These are phyloP conservation scores for Zaprionus ghesquierei DNA, from an alignment of 1,140 invertebrate species.

Conservation along the genomic window DNA sequence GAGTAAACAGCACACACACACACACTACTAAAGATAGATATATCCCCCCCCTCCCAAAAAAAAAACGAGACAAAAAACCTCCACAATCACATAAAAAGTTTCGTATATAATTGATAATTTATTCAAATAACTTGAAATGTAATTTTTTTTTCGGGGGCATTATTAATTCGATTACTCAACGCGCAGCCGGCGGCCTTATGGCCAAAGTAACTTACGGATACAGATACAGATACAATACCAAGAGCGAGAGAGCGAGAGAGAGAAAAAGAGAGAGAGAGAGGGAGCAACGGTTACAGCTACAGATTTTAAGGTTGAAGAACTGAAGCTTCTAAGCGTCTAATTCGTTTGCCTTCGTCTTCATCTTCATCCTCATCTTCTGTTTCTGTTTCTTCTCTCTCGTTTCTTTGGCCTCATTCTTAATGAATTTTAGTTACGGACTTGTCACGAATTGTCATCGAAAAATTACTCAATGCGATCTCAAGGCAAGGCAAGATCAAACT, in stretches of 20 bases:
- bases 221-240: slow-evolving; percentile 9
- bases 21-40: neutral
- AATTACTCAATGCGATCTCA: slow-evolving; percentile 22
- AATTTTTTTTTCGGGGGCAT: slow-evolving; percentile 67
- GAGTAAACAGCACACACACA: slow-evolving; percentile 12
- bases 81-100: neutral
- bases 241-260: neutral
- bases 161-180: slow-evolving; percentile 76
- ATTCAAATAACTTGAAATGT: slow-evolving; percentile 67
- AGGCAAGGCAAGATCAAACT: slow-evolving; percentile 22
- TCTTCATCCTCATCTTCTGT: neutral
- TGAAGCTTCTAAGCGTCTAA: neutral
- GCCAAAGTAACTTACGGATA: slow-evolving; percentile 40
- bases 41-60: no score
- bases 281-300: neutral
- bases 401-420: slow-evolving; percentile 30
- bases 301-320: neutral
- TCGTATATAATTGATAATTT: slow-evolving; percentile 68
- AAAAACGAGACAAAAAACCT: neutral
- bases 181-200: slow-evolving; percentile 31
- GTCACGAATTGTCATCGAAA: neutral
- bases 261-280: neutral
- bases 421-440: slow-evolving; percentile 6
- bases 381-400: neutral
- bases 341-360: no score